Conservation (phyloP, 2,888 invertebrate species). For the Heteromyza rotundicornis region DNA sequence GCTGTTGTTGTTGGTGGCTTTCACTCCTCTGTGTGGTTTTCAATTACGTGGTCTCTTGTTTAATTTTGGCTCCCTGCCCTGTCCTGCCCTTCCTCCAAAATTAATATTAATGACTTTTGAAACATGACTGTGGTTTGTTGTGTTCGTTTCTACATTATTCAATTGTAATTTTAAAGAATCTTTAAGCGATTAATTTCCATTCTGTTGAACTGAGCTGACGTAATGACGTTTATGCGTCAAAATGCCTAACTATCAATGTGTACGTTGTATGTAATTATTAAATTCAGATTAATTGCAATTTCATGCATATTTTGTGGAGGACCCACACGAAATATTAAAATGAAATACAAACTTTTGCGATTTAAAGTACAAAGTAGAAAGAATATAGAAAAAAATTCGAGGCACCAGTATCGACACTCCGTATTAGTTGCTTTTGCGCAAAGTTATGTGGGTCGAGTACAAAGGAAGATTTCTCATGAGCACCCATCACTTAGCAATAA, state of each 20-base stretch:
- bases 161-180: conserved; percentile 1
- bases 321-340: no score
- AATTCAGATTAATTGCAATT: no score
- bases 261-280: no score
- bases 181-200: neutral
- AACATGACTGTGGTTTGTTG: no score
- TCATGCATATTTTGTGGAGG: no score
- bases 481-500: no score
- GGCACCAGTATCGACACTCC: neutral
- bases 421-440: neutral
- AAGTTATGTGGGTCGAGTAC: neutral
- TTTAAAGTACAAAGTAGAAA: neutral
- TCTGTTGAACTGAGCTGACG: neutral
- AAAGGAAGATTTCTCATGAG: no score
- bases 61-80: neutral
- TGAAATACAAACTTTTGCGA: neutral
- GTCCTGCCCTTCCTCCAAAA: neutral
- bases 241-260: no score
- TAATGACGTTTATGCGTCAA: no score
- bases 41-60: neutral
- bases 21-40: neutral
- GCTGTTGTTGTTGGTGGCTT: no score
- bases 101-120: conserved; percentile 1
- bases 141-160: no score
- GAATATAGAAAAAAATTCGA: neutral